phyloP scores from a whole-genome alignment of 2,888 invertebrate species.

The Habrosyne pyritoides region DNA sequence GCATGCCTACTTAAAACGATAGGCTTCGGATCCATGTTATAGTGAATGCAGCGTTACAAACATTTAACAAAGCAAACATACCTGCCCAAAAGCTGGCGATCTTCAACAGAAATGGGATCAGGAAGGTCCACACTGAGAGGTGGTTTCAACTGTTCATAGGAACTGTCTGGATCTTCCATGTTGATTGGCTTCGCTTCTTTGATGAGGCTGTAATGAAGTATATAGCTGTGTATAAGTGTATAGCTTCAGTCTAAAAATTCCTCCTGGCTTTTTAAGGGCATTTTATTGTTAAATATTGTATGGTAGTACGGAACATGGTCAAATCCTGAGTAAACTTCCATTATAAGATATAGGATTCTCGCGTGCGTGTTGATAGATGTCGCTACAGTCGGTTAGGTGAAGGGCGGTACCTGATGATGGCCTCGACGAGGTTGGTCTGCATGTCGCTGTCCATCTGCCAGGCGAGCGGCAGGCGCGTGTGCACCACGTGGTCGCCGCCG shows the following conservation, averaged over 20 bases:
- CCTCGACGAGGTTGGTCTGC: slow-evolving; percentile 96
- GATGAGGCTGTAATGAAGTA: slow-evolving; percentile 84
- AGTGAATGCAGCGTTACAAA: too few relatives aligned
- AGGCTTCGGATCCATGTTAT: too few relatives aligned
- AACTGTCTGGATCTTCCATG: slow-evolving; percentile 84
- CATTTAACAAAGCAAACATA: slow-evolving; percentile 25
- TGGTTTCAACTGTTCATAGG: slow-evolving; percentile 68
- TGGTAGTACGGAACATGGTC: too few relatives aligned
- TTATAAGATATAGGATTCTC: too few relatives aligned
- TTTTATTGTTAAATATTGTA: too few relatives aligned
- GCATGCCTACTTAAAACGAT: too few relatives aligned
- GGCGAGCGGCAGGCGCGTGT: slow-evolving; percentile 92
- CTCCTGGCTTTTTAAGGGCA: too few relatives aligned
- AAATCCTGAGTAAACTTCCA: too few relatives aligned
- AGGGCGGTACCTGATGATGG: slow-evolving; percentile 94
- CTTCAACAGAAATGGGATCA: slow-evolving; percentile 91
- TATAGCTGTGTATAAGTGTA: too few relatives aligned
- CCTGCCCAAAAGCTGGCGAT: slow-evolving; percentile 92
- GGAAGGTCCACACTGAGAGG: slow-evolving; percentile 64
- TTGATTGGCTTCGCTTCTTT: slow-evolving; percentile 95
- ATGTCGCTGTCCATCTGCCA: slow-evolving; percentile 96
- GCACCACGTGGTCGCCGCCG: slow-evolving; percentile 95
- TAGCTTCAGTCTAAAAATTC: too few relatives aligned
- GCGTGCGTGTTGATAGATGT: too few relatives aligned
- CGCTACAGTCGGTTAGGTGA: too few relatives aligned